Conservation (phyloP, 2,888 invertebrate genomes). For the Orchesellides sinensis region DNA sequence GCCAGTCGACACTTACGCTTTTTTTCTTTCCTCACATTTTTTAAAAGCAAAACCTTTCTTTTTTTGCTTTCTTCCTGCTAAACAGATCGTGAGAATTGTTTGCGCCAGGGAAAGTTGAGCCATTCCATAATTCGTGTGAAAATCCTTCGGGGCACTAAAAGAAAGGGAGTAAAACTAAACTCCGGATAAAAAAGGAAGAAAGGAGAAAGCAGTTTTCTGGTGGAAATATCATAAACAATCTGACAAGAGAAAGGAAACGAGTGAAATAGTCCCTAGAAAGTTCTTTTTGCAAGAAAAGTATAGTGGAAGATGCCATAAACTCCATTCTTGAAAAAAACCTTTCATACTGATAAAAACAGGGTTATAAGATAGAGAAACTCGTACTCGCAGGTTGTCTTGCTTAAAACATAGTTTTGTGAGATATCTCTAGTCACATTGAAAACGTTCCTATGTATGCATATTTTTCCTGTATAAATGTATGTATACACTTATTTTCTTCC, state of each 20-base stretch:
- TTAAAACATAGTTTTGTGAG: neutral
- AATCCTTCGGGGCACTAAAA: constrained; percentile 53
- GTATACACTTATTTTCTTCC: constrained; percentile 11
- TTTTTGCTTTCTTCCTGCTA: neutral
- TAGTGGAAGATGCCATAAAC: constrained; percentile 48
- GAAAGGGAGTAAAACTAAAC: constrained; percentile 36
- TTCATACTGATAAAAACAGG: constrained; percentile 35
- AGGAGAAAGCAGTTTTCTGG: constrained; percentile 37
- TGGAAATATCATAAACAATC: constrained; percentile 56
- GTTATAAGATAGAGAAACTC: constrained; percentile 13
- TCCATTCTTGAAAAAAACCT: constrained; percentile 25
- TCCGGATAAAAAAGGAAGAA: constrained; percentile 35
- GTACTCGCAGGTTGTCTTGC: neutral
- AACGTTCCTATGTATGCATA: neutral
- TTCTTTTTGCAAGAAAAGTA: constrained; percentile 38
- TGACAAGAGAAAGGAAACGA: constrained; percentile 39
- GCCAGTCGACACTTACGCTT: constrained; percentile 5
- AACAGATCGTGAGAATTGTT: constrained; percentile 53
- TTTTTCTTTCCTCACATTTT: neutral
- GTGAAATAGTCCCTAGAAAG: constrained; percentile 49
- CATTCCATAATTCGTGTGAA: constrained; percentile 60
- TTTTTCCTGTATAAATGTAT: neutral
- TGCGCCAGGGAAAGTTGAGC: constrained; percentile 51
- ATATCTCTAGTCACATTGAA: neutral
- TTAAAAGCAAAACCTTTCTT: neutral